Conservation (phyloP, 2,113 vertebrate genomes). For the Chaenocephalus aceratus region DNA sequence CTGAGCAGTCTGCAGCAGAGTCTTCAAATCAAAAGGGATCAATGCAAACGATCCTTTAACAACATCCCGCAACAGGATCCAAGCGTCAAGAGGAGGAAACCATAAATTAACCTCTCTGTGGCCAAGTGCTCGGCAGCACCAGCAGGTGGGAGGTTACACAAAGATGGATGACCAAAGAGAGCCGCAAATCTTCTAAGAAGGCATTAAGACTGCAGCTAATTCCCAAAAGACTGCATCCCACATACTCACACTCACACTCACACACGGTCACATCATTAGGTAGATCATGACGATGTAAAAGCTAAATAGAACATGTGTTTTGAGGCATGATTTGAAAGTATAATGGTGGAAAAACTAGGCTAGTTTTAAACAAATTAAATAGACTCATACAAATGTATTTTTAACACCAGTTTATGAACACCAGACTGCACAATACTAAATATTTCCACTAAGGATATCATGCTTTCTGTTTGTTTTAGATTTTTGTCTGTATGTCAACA, state of each 20-base stretch:
- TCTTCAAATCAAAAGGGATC: constrained; percentile 34
- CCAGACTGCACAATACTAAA: neutral
- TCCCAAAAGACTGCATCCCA: neutral
- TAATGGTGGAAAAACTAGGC: neutral
- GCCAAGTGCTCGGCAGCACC: constrained; percentile 31
- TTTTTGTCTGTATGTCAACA: too few relatives aligned
- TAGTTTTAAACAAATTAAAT: neutral
- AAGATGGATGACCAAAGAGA: constrained; percentile 23
- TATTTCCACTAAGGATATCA: too few relatives aligned
- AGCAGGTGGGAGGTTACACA: constrained; percentile 20
- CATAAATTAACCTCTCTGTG: constrained; percentile 42
- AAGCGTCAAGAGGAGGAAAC: constrained; percentile 25
- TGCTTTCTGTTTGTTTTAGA: too few relatives aligned
- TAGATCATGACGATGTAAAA: neutral
- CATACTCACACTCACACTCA: neutral
- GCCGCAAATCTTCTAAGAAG: constrained; percentile 19
- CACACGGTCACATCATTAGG: neutral
- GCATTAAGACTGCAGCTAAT: neutral
- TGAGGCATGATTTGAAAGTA: neutral
- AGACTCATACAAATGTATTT: neutral
- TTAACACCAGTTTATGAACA: neutral
- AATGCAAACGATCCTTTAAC: constrained; percentile 46
- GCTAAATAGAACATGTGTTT: neutral
- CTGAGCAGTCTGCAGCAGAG: constrained; percentile 1
- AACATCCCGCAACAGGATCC: constrained; percentile 30